Conservation (phyloP, 2,797 vertebrate species). For the Xenopus petersii region DNA sequence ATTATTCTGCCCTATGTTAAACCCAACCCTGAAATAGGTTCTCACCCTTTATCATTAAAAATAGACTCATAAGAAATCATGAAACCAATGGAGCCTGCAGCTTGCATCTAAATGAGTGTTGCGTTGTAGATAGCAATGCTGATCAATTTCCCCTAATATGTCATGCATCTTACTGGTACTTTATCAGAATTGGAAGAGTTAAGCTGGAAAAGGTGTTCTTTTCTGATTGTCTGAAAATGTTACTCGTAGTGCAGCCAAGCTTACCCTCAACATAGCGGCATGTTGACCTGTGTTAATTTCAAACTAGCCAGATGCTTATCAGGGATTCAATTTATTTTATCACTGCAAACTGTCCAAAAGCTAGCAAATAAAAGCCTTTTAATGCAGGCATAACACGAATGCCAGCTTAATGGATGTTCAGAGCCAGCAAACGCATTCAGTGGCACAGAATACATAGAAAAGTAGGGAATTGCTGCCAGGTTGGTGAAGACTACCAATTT, state of each 20-base stretch:
- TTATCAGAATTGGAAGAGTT: too few species aligned
- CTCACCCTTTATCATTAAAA: too few species aligned
- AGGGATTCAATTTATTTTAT: slow-evolving; percentile 43
- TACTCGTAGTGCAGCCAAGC: slow-evolving; percentile 18
- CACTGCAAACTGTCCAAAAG: slow-evolving; percentile 36
- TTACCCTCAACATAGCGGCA: slow-evolving; percentile 9
- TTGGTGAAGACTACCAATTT: neutral
- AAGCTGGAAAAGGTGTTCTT: neutral
- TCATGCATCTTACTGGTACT: too few species aligned
- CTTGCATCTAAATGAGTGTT: too few species aligned
- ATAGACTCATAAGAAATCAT: too few species aligned
- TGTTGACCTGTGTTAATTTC: slow-evolving; percentile 34
- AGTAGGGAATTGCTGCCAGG: slow-evolving; percentile 21
- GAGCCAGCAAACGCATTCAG: slow-evolving; percentile 21
- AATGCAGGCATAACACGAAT: slow-evolving; percentile 32
- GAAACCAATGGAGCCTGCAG: too few species aligned
- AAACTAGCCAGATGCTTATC: slow-evolving; percentile 38
- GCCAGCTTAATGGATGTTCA: slow-evolving; percentile 26
- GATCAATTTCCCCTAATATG: too few species aligned
- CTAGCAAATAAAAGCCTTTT: slow-evolving; percentile 33
- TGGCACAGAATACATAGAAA: neutral
- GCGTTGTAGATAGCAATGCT: too few species aligned
- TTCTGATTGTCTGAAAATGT: neutral
- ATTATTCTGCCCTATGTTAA: too few species aligned
- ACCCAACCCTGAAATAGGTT: too few species aligned